Conservation (phyloP, 1,140 invertebrate species). For the Drosophila parabipectinata region DNA sequence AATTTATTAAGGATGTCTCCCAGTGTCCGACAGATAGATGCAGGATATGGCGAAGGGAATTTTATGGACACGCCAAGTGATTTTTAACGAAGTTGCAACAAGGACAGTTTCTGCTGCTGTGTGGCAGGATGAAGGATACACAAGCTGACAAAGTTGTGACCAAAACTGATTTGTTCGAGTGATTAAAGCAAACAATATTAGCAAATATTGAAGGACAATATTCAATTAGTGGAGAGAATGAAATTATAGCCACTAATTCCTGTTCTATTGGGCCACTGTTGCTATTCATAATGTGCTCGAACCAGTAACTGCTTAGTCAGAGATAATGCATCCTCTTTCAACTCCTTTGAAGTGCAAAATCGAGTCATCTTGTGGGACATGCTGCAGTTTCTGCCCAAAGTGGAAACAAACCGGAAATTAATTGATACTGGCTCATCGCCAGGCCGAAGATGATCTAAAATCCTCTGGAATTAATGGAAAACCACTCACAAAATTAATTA, state of each 20-base stretch:
- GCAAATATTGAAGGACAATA: too few relatives aligned
- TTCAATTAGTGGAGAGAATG: too few relatives aligned
- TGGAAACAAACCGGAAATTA: constrained; percentile 51
- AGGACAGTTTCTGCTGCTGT: constrained; percentile 25
- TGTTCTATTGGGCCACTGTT: too few relatives aligned
- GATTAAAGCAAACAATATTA: too few relatives aligned
- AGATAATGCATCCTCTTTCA: background rate
- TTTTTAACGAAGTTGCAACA: constrained; percentile 47
- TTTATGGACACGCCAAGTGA: constrained; percentile 50
- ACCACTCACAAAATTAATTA: constrained; percentile 60
- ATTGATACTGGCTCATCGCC: constrained; percentile 52
- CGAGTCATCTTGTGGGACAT: constrained; percentile 43
- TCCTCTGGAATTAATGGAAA: constrained; percentile 59
- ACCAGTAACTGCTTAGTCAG: background rate
- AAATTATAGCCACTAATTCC: too few relatives aligned
- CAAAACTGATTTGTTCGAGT: background rate
- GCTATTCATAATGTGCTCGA: too few relatives aligned
- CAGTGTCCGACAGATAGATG: constrained; percentile 33
- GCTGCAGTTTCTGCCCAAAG: constrained; percentile 36
- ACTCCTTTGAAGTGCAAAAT: constrained; percentile 4
- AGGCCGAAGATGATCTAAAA: constrained; percentile 33
- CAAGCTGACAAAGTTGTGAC: constrained; percentile 4
- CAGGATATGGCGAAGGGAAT: constrained; percentile 14
- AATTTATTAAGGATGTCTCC: constrained; percentile 56
- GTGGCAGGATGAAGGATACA: constrained; percentile 22